Evolutionary conservation across 1,140 invertebrate species (phyloP), one percentile per base, ranked within the genome.

Genomic region (Armadillidium nasatum): DNA sequence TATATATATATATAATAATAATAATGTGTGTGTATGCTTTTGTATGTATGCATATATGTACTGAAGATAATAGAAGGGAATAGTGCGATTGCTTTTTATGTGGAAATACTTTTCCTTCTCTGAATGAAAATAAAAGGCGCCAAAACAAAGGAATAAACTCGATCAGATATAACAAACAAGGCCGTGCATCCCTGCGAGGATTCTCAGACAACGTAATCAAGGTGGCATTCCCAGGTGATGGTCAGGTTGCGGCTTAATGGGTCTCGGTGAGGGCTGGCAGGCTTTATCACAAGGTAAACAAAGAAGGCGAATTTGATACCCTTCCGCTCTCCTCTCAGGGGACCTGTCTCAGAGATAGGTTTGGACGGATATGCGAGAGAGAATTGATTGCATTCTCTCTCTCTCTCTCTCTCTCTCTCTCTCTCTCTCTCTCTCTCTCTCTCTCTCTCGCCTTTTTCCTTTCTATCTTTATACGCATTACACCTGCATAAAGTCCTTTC

Each of bases 191-290:
- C 50, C 50, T 19, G 11, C 7, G 50, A 19, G 50, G 7, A 19
- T 13, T 15, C 50, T 60, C 50, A 13, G 19, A 19, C 50, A 60
- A 60, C 50, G 50, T 60, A 60, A 60, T 60, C 50, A 60, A 60
- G 50, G 50, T 60, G 50, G 50, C 50, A 60, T 60, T 60, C 50
- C 50, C 50, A 60, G 50, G 50, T 60, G 50, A 60, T 60, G 50
- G 50, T 60, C 50, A 60, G 50, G 50, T 60, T 60, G 50, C 50
- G 50, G 50, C 19, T 19, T 60, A 60, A 60, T 60, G 50, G 50
- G 50, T 60, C 50, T 13, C 50, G 11, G 50, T 13, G 50, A 60
- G 50, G 50, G 50, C 7, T 60, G 50, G 50, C 50, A 60, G 50
- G 11, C 50, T 19, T 60, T 60, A 60, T 60, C 50, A 60, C 50